Evolutionary conservation across 2,888 invertebrate species (phyloP).

Genomic region (Andrena camellia): DNA sequence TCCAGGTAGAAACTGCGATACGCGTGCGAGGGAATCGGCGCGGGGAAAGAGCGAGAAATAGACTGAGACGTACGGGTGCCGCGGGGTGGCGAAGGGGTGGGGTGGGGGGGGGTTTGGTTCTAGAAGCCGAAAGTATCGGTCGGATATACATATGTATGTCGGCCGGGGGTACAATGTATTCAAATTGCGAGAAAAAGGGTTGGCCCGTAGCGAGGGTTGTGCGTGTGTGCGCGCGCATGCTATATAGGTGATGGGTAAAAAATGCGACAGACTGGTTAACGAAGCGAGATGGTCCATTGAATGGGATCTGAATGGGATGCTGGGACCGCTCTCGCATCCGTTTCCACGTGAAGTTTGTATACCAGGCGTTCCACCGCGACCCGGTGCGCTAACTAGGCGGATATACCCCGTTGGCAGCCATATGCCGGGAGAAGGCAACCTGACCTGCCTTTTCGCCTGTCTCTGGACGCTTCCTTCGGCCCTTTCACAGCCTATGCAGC

Average conservation of each 20-base stretch:
- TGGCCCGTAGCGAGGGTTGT: conserved; percentile 67
- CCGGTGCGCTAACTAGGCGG: conserved; percentile 65
- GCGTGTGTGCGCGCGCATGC: conserved; percentile 57
- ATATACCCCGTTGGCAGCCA: conserved; percentile 58
- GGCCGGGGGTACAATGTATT: conserved; percentile 84
- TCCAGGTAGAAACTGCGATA: conserved; percentile 82
- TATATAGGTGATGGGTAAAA: conserved; percentile 82
- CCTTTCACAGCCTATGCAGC: background rate
- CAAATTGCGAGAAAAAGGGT: conserved; percentile 84
- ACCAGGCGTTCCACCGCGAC: conserved; percentile 4
- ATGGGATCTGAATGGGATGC: conserved; percentile 83
- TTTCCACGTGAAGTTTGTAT: conserved; percentile 59
- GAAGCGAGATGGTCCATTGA: conserved; percentile 85
- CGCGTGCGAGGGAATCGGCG: conserved; percentile 59
- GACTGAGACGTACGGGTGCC: conserved; percentile 54
- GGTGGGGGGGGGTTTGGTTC: background rate
- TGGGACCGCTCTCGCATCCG: conserved; percentile 75
- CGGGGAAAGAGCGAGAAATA: conserved; percentile 47
- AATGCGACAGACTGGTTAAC: conserved; percentile 85
- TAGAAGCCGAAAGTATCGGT: conserved; percentile 78
- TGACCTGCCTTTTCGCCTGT: conserved; percentile 49
- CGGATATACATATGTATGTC: conserved; percentile 84
- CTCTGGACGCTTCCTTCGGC: conserved; percentile 17
- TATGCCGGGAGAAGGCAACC: conserved; percentile 58
- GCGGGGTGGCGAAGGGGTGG: conserved; percentile 38